phyloP scores from a whole-genome alignment of 2,113 vertebrate species.

The Chaetodon trifascialis region DNA sequence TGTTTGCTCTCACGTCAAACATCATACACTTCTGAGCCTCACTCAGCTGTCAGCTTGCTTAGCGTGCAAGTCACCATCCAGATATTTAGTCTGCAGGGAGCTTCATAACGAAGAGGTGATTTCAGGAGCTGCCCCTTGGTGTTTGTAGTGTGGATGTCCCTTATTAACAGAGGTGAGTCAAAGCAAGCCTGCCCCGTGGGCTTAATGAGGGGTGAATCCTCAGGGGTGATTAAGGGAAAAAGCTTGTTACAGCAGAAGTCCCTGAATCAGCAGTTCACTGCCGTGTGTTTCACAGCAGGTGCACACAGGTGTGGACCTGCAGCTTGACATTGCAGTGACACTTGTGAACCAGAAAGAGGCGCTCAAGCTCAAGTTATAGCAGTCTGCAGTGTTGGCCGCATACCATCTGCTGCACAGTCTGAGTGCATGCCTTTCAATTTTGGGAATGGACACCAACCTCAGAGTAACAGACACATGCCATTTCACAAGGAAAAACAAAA shows the following conservation, averaged over 20 bases:
- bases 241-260: conserved; percentile 21
- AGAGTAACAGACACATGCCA: not conserved
- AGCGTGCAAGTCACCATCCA: not conserved
- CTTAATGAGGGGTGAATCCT: conserved; percentile 15
- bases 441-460: not conserved
- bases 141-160: not conserved
- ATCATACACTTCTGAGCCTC: not conserved
- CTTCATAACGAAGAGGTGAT: conserved; percentile 8
- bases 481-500: not conserved
- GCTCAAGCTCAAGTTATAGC: conserved; percentile 8
- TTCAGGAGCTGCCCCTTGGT: not conserved
- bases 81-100: not conserved
- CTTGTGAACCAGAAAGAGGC: conserved; percentile 57
- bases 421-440: not conserved
- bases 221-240: conserved; percentile 7
- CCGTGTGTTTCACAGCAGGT: conserved; percentile 23
- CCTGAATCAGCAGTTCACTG: conserved; percentile 35
- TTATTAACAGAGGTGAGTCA: conserved; percentile 33
- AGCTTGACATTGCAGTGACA: conserved; percentile 44
- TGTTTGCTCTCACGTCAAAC: not conserved
- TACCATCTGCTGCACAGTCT: not conserved
- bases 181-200: not conserved
- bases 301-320: not conserved
- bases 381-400: not conserved
- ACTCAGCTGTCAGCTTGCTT: not conserved